Evolutionary conservation across 2,113 vertebrate species (phyloP).

Genomic region (Urocolius indicus): DNA sequence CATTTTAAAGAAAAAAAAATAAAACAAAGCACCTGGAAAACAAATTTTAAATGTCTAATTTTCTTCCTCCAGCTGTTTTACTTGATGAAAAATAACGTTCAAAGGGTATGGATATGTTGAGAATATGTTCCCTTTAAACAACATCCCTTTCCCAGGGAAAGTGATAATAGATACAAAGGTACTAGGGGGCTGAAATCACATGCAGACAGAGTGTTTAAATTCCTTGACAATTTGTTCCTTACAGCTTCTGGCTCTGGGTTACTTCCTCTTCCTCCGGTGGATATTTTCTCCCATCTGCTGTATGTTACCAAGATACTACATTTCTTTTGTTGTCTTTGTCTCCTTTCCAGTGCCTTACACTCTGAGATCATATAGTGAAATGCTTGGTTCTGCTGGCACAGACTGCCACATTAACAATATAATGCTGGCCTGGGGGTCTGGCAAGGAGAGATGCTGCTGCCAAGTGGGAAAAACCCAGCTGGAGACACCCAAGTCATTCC

Average conservation of each 20-base stretch:
- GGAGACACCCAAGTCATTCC: conserved; percentile 47
- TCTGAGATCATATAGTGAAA: conserved; percentile 28
- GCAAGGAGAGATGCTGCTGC: background rate
- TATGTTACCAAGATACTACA: conserved; percentile 15
- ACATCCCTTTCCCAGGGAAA: background rate
- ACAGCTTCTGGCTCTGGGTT: background rate
- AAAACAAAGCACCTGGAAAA: background rate
- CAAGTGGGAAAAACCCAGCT: conserved; percentile 37
- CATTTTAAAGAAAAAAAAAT: background rate
- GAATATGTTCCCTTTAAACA: background rate
- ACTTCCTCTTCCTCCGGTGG: background rate
- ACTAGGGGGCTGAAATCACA: background rate
- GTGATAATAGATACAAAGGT: background rate
- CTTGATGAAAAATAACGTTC: conserved; percentile 32
- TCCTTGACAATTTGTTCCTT: background rate
- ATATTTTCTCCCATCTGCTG: background rate
- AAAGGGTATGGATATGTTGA: background rate
- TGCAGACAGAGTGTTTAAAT: background rate
- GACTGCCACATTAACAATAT: conserved; percentile 14
- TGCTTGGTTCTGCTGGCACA: conserved; percentile 34
- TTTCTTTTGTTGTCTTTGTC: conserved; percentile 59
- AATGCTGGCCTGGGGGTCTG: background rate
- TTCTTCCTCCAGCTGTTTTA: conserved; percentile 38
- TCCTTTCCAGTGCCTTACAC: conserved; percentile 27
- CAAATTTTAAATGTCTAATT: conserved; percentile 31